Base-by-base conservation (phyloP, 2,113 vertebrate species). In the Syngnathus typhle region DNA sequence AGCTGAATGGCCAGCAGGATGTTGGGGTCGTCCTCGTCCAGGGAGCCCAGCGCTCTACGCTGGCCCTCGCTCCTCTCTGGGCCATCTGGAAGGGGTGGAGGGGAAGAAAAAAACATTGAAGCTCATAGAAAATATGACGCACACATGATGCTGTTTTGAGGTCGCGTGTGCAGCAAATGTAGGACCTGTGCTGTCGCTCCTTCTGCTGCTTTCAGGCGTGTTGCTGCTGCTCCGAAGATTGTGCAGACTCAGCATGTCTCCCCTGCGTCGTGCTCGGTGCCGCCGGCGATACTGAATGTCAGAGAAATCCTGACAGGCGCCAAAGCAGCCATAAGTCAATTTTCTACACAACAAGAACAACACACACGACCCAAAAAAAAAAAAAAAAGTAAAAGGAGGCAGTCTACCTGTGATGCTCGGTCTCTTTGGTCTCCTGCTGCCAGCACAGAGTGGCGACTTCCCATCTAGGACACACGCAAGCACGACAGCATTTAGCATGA, bases 1-100 rank as follows among this genome's bases (percentile, higher is more conserved):
- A 99, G 89, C 89, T 99, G 97, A 84, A 99, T 98, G 79, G 97
- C 97, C 62, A 98, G 91, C 56, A 98, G 92, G 83, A 98, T 96
- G 85, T 98, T 98, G 41, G 97, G 95, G 80, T 99, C 97, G 2
- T 99, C 97, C 84, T 99, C 97, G 74, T 99, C 97, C 81, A 99
- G 85, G 39, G 95, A 98, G 77, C 94, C 94, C 63, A 87, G 59
- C 65, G 89, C 85, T 92, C 94, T 82, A 86, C 94, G 84, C 90
- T 91, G 23, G 85, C 85, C 78, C 84, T 88, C 85, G 88, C 81
- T 67, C 91, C 94, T 82, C 74, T 98, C 95, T 67, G 91, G 92
- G 60, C 61, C 85, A 8, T 89, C 88, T 89, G 79, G n/a, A 79
- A 76, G 32, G 27, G 27, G 27, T 32, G 27, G 16, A 66, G 39